phyloP scores from a whole-genome alignment of 53 echinoderm and acorn worm genomes.

The Holothuria leucospilota region DNA sequence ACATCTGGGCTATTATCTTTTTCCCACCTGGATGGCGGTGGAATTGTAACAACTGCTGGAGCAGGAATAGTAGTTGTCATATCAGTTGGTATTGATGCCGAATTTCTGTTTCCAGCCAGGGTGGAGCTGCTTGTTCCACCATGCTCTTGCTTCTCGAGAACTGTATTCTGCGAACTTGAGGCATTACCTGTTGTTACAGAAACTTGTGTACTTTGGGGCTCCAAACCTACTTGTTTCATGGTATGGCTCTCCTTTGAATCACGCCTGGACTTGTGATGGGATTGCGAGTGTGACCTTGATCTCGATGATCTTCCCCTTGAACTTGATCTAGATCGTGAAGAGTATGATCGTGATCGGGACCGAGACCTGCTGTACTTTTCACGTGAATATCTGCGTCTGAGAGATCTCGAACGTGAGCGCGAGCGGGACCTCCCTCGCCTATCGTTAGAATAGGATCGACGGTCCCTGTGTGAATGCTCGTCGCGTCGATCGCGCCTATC shows the following conservation, averaged over 20 bases:
- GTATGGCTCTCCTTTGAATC: too few relatives aligned
- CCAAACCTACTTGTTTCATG: too few relatives aligned
- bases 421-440: slow-evolving; percentile 17
- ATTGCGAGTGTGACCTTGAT: slow-evolving; percentile 8
- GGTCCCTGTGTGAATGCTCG: neutral
- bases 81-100: neutral
- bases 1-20: slow-evolving; percentile 4
- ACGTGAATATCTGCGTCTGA: slow-evolving; percentile 17
- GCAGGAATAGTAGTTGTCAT: slow-evolving; percentile 20
- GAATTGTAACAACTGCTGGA: slow-evolving; percentile 8
- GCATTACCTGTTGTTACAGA: too few relatives aligned
- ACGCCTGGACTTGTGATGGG: neutral
- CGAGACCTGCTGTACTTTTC: slow-evolving; percentile 27
- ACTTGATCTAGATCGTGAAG: slow-evolving; percentile 20
- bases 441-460: slow-evolving; percentile 12
- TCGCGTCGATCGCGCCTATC: slow-evolving; percentile 12
- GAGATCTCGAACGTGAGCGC: slow-evolving; percentile 19
- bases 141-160: too few relatives aligned
- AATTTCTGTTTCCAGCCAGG: too few relatives aligned
- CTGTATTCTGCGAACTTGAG: too few relatives aligned
- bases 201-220: too few relatives aligned
- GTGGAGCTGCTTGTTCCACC: too few relatives aligned
- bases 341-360: slow-evolving; percentile 12
- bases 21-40: slow-evolving; percentile 37
- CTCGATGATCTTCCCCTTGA: neutral